Evolutionary conservation across 2,113 vertebrate genomes (phyloP), one percentile per base, ranked within the genome.

Genomic region (Haplochromis burtoni): DNA sequence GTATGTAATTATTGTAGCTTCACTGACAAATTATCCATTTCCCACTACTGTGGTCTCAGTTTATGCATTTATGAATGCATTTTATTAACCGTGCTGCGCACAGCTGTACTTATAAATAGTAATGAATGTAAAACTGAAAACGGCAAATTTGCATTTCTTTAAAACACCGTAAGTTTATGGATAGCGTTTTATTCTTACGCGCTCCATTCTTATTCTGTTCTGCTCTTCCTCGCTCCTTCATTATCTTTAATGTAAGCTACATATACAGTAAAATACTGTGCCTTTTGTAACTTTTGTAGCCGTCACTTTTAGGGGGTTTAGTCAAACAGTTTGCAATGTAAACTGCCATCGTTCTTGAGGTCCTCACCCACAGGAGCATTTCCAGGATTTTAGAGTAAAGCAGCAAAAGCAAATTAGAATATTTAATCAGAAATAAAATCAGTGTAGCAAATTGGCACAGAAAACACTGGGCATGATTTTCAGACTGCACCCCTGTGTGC

Each of bases 21-120:
- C 45, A 51, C 61, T 68, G 85, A 92, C 76, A 49, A 82, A 87
- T 87, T 85, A 17, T 82, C 31, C 45, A 17, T 66, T 71, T 79
- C 86, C 61, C 47, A n/a, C 35, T 21, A 57, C 61, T 81, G 31
- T 66, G 24, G 38, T 71, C 80, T 71, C 55, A 88, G 88, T 89
- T 85, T 89, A 89, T 92, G 88, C 40, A 91, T 92, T 90, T 85
- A 84, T 91, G 85, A 84, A 86, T 85, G 40, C 29, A 68, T 86
- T 91, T 66, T 33, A 86, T 78, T 85, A 91, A 80, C 66, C 12
- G 91, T 93, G 92, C 84, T 89, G 83, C 63, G 10, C 40, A 83
- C 49, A 68, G 81, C 54, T 80, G 16, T 45, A 78, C 86, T 78
- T 93, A 88, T 92, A 84, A 93, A 93, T 91, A 90, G 84, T n/a